These are phyloP conservation scores for Drosophila carrolli DNA, from an alignment of 1,140 invertebrate genomes.

Conservation along the genomic window DNA sequence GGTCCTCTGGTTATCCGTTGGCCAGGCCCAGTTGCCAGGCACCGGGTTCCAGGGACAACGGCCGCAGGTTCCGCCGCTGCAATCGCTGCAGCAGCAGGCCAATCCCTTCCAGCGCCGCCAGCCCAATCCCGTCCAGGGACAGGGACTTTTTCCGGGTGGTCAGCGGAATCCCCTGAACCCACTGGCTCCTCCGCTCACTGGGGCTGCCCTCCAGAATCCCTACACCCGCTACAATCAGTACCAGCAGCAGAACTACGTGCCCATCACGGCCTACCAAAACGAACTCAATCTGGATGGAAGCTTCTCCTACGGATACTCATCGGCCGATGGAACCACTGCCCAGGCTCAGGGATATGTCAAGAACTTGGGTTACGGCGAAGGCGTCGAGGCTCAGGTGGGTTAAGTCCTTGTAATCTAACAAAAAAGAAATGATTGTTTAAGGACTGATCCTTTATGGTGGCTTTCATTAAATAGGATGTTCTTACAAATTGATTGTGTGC, in stretches of 20 bases:
- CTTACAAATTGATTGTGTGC: too few species aligned
- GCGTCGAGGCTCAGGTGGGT: slow-evolving; percentile 84
- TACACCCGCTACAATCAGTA: slow-evolving; percentile 67
- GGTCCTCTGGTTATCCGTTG: slow-evolving; percentile 30
- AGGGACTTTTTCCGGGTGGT: slow-evolving; percentile 61
- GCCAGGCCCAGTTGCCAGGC: slow-evolving; percentile 58
- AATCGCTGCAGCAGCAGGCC: slow-evolving; percentile 50
- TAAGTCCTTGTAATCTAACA: not conserved
- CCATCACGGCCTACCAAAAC: slow-evolving; percentile 87
- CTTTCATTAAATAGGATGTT: too few species aligned
- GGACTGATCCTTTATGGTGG: too few species aligned
- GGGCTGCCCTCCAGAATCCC: slow-evolving; percentile 41
- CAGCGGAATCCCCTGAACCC: slow-evolving; percentile 60
- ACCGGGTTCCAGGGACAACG: slow-evolving; percentile 65
- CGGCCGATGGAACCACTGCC: slow-evolving; percentile 87
- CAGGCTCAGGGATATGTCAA: slow-evolving; percentile 87
- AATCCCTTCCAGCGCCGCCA: slow-evolving; percentile 61
- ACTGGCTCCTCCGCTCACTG: slow-evolving; percentile 26
- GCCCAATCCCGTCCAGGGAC: slow-evolving; percentile 47
- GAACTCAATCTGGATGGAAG: slow-evolving; percentile 87
- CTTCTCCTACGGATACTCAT: slow-evolving; percentile 85
- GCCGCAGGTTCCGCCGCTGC: slow-evolving; percentile 32
- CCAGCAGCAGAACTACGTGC: slow-evolving; percentile 80
- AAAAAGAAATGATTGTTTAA: not conserved
- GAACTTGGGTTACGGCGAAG: slow-evolving; percentile 85